Conservation (phyloP, 2,888 invertebrate species). For the Drosophila limbata region DNA sequence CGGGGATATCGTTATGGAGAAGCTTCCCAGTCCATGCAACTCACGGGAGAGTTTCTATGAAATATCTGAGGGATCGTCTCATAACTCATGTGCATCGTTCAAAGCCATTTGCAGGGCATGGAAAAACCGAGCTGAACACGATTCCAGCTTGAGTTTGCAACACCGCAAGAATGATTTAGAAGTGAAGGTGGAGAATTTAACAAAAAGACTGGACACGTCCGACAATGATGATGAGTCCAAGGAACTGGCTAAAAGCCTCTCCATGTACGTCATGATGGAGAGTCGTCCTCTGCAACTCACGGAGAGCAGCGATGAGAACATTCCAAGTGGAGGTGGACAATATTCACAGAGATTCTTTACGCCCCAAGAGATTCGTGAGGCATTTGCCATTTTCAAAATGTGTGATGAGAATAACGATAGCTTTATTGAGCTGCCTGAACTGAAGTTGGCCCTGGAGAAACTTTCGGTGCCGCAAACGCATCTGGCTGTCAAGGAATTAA, state of each 20-base stretch:
- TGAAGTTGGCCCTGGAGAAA: constrained; percentile 58
- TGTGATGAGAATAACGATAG: constrained; percentile 47
- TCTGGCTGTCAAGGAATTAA: constrained; percentile 43
- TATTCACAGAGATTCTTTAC: constrained; percentile 20
- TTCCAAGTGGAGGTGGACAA: neutral
- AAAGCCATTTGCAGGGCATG: constrained; percentile 34
- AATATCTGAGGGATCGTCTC: neutral
- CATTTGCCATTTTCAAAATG: constrained; percentile 32
- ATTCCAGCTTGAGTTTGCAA: constrained; percentile 21
- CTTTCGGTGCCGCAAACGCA: constrained; percentile 65
- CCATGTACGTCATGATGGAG: constrained; percentile 41
- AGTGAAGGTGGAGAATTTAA: constrained; percentile 3
- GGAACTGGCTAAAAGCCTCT: constrained; percentile 7
- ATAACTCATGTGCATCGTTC: constrained; percentile 39
- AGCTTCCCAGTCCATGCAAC: neutral
- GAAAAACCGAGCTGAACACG: constrained; percentile 14
- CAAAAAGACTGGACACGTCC: neutral
- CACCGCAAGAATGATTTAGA: neutral
- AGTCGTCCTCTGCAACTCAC: constrained; percentile 20
- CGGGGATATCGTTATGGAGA: constrained; percentile 31
- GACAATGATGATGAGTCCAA: neutral
- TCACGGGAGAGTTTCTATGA: constrained; percentile 11
- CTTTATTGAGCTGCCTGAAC: constrained; percentile 37
- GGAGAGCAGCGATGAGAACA: constrained; percentile 44
- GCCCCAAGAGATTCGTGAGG: constrained; percentile 44